Evolutionary conservation across 2,797 vertebrate genomes (phyloP).

Genomic region (Thamnophis elegans): DNA sequence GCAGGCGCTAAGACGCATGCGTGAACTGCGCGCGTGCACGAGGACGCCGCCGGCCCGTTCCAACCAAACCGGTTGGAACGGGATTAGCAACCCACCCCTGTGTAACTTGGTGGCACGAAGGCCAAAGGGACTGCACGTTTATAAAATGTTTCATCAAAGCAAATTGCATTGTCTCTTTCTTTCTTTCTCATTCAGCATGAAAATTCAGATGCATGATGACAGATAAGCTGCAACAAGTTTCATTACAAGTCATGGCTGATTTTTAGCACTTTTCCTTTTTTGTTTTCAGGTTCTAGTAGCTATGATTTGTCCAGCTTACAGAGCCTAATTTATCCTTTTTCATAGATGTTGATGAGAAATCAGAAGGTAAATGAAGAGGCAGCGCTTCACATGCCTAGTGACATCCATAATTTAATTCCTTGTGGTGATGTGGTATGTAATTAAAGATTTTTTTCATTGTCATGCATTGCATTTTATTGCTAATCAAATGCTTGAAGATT

Average conservation of each 20-base stretch:
- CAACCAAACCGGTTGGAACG: too few species aligned
- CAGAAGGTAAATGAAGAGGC: slow-evolving; percentile 34
- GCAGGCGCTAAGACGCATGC: too few species aligned
- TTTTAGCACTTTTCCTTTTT: neutral
- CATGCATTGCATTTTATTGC: neutral
- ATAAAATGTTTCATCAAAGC: neutral
- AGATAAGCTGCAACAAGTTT: neutral
- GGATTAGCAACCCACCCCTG: too few species aligned
- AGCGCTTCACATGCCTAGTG: neutral
- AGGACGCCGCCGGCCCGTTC: too few species aligned
- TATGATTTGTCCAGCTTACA: neutral
- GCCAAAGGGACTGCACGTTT: neutral
- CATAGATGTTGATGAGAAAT: slow-evolving; percentile 56
- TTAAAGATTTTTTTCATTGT: neutral
- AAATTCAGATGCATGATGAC: neutral
- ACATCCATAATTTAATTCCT: slow-evolving; percentile 49
- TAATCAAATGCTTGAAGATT: neutral
- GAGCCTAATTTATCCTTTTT: slow-evolving; percentile 29
- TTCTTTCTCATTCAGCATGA: neutral
- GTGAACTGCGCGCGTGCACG: too few species aligned
- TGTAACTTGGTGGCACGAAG: neutral
- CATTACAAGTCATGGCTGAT: neutral
- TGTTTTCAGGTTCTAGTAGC: neutral
- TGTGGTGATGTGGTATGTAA: slow-evolving; percentile 67
- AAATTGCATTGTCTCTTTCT: neutral